These are phyloP conservation scores for Microcaecilia unicolor DNA, from an alignment of 2,797 vertebrate species.

Conservation along the genomic window DNA sequence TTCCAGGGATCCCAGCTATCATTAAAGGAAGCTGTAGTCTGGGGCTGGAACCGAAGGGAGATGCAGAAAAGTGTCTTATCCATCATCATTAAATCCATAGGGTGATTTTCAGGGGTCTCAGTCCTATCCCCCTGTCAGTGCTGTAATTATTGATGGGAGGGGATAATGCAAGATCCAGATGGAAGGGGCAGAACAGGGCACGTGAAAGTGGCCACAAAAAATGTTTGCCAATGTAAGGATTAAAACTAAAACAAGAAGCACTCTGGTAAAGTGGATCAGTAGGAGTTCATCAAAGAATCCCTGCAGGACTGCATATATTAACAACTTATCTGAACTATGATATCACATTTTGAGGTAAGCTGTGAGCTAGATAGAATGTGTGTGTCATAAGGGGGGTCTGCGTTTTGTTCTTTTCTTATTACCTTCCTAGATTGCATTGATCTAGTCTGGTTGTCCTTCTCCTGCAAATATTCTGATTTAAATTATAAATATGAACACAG, in stretches of 20 bases:
- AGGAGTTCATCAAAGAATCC: neutral
- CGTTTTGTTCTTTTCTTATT: too few species aligned
- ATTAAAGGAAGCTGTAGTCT: conserved; percentile 3
- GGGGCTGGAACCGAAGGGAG: conserved; percentile 4
- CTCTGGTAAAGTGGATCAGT: neutral
- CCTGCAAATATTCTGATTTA: too few species aligned
- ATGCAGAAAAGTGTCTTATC: conserved; percentile 8
- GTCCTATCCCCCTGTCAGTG: conserved; percentile 7
- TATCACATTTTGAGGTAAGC: too few species aligned
- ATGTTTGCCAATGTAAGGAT: neutral
- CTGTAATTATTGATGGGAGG: conserved; percentile 12
- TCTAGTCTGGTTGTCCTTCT: too few species aligned
- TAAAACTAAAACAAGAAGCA: neutral
- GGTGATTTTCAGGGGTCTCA: conserved; percentile 17
- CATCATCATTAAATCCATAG: conserved; percentile 15
- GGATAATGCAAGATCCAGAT: conserved; percentile 5
- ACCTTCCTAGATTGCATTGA: too few species aligned
- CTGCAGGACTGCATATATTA: too few species aligned
- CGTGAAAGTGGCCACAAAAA: neutral
- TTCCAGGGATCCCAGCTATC: conserved; percentile 5
- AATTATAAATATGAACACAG: too few species aligned
- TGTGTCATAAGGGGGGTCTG: too few species aligned
- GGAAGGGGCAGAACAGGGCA: neutral
- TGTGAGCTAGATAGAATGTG: too few species aligned
- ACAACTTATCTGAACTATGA: too few species aligned